Evolutionary conservation across 1,140 invertebrate genomes (phyloP).

Genomic region (Aphaenogaster floridana): DNA sequence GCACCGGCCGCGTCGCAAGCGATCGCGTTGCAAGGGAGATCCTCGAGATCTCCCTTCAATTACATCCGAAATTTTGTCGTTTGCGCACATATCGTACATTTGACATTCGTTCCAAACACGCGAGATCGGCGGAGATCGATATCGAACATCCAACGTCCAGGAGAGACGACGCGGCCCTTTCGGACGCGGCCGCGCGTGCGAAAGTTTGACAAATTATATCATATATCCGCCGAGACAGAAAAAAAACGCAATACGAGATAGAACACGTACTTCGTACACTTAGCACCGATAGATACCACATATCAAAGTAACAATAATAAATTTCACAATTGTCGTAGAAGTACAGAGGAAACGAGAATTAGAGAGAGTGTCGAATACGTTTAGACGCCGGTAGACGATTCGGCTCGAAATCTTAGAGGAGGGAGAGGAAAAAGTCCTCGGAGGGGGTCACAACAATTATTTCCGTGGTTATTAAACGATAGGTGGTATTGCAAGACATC

Average conservation of each 20-base stretch:
- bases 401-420: constrained; percentile 16
- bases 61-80: not conserved
- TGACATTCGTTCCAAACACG: not conserved
- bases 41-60: not conserved
- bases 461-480: constrained; percentile 35
- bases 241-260: constrained; percentile 49
- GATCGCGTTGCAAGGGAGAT: not conserved
- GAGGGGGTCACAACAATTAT: constrained; percentile 27
- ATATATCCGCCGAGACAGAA: constrained; percentile 8
- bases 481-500: constrained; percentile 36
- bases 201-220: constrained; percentile 24
- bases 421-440: not conserved
- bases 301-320: constrained; percentile 52
- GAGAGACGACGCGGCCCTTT: not conserved
- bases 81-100: not conserved
- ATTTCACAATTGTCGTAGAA: constrained; percentile 17
- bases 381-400: constrained; percentile 32
- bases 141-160: not conserved
- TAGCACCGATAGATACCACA: constrained; percentile 58
- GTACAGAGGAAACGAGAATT: constrained; percentile 14
- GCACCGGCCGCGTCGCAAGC: constrained; percentile 55
- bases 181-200: constrained; percentile 46
- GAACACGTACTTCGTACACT: constrained; percentile 54
- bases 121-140: not conserved
- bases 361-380: constrained; percentile 19